Evolutionary conservation across 2,888 invertebrate species (phyloP), one percentile per base, ranked within the genome.

Genomic region (Brenthis hecate): DNA sequence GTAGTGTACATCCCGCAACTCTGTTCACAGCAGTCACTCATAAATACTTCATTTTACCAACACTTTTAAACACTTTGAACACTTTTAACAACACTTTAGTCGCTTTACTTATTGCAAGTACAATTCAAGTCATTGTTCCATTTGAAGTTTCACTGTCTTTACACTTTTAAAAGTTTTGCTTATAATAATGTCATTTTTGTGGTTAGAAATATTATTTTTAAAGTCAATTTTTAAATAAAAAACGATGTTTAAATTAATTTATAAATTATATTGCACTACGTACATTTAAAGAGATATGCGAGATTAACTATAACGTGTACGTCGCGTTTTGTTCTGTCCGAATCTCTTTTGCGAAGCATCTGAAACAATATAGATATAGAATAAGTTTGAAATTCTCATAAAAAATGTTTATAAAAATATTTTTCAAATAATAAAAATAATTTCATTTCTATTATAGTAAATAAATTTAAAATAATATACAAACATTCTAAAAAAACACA

Each of bases 1-100:
- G 93, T 93, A 76, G 93, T 92, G 78, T 93, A 93, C 93, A 93
- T 93, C 71, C 90, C 91, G 84, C 86, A 89, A 74, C 80, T 81
- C 72, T 85, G 86, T 69, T 92, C 91, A 72, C 85, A 83, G 80
- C 85, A 88, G 78, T 90, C 89, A 85, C 87, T 92, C 92, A 92
- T 92, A 89, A 84, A 88, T 85, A 82, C 79, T 76, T 80, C 87
- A 88, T 88, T 73, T 73, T 72, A 54, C 64, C 56, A 68, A 66
- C 72, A 61, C 64, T 68, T 63, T 50, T 56, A 68, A 72, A 70
- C 70, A 70, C 66, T 68, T 68, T 19, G 14, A n/a, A 13, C 60
- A 67, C 47, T 66, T 66, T 57, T 53, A 36, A 48, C 48, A 47
- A 67, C 70, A 70, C 70, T 68, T 64, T 28, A 43, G 19, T 53